Conservation (phyloP, 2,113 vertebrate genomes). For the Caranx ignobilis region DNA sequence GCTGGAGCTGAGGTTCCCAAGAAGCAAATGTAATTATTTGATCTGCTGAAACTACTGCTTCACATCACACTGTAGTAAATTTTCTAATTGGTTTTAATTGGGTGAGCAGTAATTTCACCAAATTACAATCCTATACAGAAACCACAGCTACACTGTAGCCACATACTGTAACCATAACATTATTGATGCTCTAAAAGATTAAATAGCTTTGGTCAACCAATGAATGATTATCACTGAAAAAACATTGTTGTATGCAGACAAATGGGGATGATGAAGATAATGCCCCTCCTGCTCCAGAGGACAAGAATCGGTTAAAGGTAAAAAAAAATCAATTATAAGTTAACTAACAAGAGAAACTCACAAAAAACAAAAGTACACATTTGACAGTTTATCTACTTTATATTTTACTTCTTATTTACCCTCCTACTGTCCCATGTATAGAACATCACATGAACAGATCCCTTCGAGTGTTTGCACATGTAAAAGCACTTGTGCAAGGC, state of each 20-base stretch:
- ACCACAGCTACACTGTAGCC: neutral
- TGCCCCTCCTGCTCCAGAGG: constrained; percentile 68
- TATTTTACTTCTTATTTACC: neutral
- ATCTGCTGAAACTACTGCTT: constrained; percentile 5
- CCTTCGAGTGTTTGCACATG: neutral
- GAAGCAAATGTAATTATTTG: neutral
- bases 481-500: constrained; percentile 1
- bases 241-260: constrained; percentile 79
- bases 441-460: neutral
- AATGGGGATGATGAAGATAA: constrained; percentile 74
- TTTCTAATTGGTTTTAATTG: neutral
- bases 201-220: constrained; percentile 18
- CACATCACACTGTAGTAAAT: neutral
- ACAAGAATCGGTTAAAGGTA: constrained; percentile 90
- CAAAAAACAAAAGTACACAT: neutral
- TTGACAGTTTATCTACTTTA: neutral
- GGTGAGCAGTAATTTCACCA: neutral
- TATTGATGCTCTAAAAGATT: constrained; percentile 2
- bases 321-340: constrained; percentile 40
- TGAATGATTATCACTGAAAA: constrained; percentile 46
- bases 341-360: constrained; percentile 9
- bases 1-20: neutral
- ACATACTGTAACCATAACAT: neutral
- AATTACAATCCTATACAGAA: neutral
- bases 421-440: neutral